Percentiles rank a stretch among this genome's conserved stretches.
Evolutionary conservation across 2,113 vertebrate genomes (phyloP).

Genomic region (Lasiurus borealis): DNA sequence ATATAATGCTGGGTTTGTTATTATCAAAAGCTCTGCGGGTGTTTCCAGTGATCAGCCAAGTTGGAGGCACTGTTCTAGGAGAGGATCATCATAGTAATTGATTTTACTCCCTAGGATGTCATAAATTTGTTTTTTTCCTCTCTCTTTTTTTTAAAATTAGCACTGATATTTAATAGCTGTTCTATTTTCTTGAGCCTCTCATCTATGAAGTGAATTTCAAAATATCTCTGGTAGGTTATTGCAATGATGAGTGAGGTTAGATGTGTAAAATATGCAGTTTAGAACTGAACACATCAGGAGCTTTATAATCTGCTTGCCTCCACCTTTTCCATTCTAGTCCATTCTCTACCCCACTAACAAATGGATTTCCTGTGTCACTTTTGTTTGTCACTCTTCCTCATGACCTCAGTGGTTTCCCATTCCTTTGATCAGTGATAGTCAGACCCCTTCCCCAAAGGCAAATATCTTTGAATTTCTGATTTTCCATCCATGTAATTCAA

Average conservation of each 20-base stretch:
- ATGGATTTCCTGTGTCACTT: slow-evolving; percentile 61
- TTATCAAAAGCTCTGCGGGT: neutral
- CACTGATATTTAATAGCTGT: neutral
- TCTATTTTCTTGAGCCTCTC: slow-evolving; percentile 20
- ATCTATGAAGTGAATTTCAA: slow-evolving; percentile 42
- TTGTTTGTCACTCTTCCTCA: slow-evolving; percentile 68
- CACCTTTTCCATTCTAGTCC: slow-evolving; percentile 9
- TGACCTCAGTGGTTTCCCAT: slow-evolving; percentile 27
- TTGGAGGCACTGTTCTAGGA: neutral
- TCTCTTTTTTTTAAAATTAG: neutral
- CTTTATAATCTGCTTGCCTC: slow-evolving; percentile 30
- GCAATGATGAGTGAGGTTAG: neutral
- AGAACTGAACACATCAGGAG: neutral
- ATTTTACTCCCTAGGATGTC: neutral
- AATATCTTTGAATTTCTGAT: slow-evolving; percentile 53
- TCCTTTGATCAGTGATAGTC: neutral
- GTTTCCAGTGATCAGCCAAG: neutral
- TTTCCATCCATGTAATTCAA: neutral
- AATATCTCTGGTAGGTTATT: neutral
- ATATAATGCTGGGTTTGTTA: neutral
- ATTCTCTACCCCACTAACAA: slow-evolving; percentile 35
- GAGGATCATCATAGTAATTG: neutral
- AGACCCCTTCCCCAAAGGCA: slow-evolving; percentile 15
- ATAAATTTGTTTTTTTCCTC: neutral
- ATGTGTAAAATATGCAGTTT: neutral